Percentiles rank a stretch among this genome's conserved stretches.
These are phyloP conservation scores for Molorchus minor DNA, from an alignment of 2,888 invertebrate genomes.

Conservation along the genomic window DNA sequence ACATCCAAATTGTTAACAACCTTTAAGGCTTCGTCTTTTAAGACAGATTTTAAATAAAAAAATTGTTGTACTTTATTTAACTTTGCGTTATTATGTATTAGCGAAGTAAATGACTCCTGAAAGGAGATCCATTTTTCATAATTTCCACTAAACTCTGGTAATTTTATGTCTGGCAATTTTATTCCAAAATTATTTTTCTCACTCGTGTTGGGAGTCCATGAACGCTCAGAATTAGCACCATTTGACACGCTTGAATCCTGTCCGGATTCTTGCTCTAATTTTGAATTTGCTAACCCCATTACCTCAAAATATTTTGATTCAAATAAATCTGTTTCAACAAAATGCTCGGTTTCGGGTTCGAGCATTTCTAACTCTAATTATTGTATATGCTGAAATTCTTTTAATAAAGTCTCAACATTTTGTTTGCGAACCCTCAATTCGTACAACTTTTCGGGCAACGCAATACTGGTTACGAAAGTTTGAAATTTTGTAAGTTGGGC, in stretches of 20 bases:
- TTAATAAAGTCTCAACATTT: background rate
- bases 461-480: background rate
- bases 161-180: background rate
- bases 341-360: background rate
- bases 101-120: background rate
- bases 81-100: background rate
- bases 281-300: background rate
- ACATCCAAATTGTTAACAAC: background rate
- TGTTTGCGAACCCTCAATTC: background rate
- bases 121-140: constrained; percentile 4
- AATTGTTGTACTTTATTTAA: constrained; percentile 18
- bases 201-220: background rate
- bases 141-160: background rate
- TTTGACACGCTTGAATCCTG: background rate
- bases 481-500: constrained; percentile 7
- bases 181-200: background rate
- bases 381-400: background rate
- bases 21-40: constrained; percentile 5
- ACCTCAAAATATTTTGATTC: constrained; percentile 1
- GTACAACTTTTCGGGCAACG: background rate
- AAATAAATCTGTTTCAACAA: background rate
- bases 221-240: background rate
- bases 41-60: constrained; percentile 15
- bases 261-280: background rate
- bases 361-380: constrained; percentile 9